Evolutionary conservation across 2,888 invertebrate genomes (phyloP).

Genomic region (Cinara cedri): DNA sequence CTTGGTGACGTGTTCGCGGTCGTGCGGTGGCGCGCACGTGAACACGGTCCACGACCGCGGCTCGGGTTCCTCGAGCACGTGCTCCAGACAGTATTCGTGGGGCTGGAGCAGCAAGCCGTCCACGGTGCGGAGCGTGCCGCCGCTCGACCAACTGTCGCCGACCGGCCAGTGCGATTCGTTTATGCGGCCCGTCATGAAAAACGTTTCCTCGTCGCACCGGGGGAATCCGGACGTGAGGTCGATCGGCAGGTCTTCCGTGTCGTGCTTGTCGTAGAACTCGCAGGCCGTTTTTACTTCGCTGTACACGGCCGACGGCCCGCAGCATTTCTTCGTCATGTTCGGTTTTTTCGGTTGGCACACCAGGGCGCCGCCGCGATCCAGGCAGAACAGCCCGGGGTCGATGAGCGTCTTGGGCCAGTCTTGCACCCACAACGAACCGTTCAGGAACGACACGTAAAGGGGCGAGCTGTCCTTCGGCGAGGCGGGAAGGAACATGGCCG

Average conservation of each 20-base stretch:
- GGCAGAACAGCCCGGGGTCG: conserved; percentile 71
- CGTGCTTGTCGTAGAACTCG: conserved; percentile 60
- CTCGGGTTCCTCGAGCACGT: conserved; percentile 62
- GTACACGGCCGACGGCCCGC: conserved; percentile 71
- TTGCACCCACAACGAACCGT: conserved; percentile 70
- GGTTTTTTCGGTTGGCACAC: conserved; percentile 66
- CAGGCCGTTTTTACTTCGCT: conserved; percentile 67
- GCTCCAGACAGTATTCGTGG: conserved; percentile 64
- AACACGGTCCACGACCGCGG: conserved; percentile 67
- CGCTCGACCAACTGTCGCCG: conserved; percentile 62
- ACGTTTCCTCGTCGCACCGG: conserved; percentile 66
- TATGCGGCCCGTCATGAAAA: conserved; percentile 64
- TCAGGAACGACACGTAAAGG: conserved; percentile 69
- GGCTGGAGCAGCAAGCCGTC: conserved; percentile 63
- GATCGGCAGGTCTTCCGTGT: conserved; percentile 59
- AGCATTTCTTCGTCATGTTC: conserved; percentile 69
- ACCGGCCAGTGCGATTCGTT: conserved; percentile 63
- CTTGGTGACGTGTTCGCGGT: conserved; percentile 55
- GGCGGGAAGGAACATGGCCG: conserved; percentile 63
- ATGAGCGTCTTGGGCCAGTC: conserved; percentile 64
- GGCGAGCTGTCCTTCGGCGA: conserved; percentile 61
- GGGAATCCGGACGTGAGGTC: conserved; percentile 67
- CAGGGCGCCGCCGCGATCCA: conserved; percentile 71
- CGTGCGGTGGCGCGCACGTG: conserved; percentile 64
- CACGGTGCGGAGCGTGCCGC: conserved; percentile 61